Conservation (phyloP, 1,140 invertebrate species). For the Trigoniulus corallinus region DNA sequence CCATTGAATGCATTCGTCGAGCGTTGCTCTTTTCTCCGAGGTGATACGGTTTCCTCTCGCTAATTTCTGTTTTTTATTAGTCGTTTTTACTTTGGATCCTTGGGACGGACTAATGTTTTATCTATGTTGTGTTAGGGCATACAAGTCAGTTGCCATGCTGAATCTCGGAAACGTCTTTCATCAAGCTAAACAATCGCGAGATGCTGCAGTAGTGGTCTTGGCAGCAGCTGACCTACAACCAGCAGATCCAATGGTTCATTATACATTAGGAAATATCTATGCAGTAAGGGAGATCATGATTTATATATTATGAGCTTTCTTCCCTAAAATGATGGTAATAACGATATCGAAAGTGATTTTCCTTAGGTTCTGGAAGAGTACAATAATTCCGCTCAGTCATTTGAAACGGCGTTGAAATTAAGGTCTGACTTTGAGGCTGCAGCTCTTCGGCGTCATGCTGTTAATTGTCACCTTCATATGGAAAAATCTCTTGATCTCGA, state of each 20-base stretch:
- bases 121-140: slow-evolving; percentile 38
- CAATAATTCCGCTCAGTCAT: slow-evolving; percentile 38
- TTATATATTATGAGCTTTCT: not conserved
- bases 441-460: slow-evolving; percentile 42
- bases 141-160: slow-evolving; percentile 59
- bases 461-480: slow-evolving; percentile 49
- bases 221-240: slow-evolving; percentile 62
- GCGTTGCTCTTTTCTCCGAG: slow-evolving; percentile 60
- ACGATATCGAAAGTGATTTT: no score
- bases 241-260: slow-evolving; percentile 49
- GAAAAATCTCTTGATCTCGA: slow-evolving; percentile 42
- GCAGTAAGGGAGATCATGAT: slow-evolving; percentile 26
- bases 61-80: no score
- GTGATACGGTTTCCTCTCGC: no score
- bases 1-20: slow-evolving; percentile 60
- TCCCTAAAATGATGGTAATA: not conserved
- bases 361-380: slow-evolving; percentile 31
- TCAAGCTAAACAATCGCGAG: slow-evolving; percentile 46
- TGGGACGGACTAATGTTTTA: no score
- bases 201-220: slow-evolving; percentile 60
- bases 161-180: slow-evolving; percentile 69
- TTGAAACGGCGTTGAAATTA: slow-evolving; percentile 49
- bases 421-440: slow-evolving; percentile 37
- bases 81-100: no score
- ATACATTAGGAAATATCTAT: slow-evolving; percentile 61